These are phyloP conservation scores for Paraplagusia blochii DNA, from an alignment of 2,113 vertebrate species.

Conservation along the genomic window DNA sequence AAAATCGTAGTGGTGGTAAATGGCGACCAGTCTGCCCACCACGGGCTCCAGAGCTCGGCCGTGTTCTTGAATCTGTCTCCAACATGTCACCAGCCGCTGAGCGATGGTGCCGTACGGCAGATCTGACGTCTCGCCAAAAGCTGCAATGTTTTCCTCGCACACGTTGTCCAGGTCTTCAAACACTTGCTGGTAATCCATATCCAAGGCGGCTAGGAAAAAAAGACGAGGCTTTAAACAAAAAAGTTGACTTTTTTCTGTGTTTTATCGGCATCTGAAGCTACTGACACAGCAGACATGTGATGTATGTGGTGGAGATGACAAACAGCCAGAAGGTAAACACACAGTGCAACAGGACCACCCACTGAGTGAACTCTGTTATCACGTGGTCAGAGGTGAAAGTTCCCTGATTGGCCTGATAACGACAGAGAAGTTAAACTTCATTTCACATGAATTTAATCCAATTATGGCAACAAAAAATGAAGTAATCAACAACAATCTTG, in stretches of 20 bases:
- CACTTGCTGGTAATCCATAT: constrained; percentile 59
- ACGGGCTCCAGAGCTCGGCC: constrained; percentile 50
- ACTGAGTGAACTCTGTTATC: constrained; percentile 31
- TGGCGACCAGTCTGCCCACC: constrained; percentile 41
- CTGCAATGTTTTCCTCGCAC: constrained; percentile 49
- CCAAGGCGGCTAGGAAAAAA: constrained; percentile 21
- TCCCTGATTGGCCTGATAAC: background rate
- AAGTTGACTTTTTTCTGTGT: background rate
- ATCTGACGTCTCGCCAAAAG: constrained; percentile 23
- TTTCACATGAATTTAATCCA: too few species aligned
- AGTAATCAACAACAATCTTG: background rate
- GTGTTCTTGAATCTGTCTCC: constrained; percentile 59
- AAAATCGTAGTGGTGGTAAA: constrained; percentile 69
- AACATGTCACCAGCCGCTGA: constrained; percentile 42
- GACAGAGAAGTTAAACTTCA: constrained; percentile 3
- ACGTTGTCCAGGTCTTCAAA: constrained; percentile 53
- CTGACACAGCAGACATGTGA: constrained; percentile 36
- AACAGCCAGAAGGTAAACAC: constrained; percentile 29
- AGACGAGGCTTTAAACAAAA: background rate
- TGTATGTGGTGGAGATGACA: background rate
- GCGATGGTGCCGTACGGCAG: constrained; percentile 25
- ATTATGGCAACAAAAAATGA: too few species aligned
- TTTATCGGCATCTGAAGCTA: background rate
- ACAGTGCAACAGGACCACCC: background rate
- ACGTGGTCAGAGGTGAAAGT: constrained; percentile 40